Percentiles rank a stretch among this genome's conserved stretches.
Evolutionary conservation across 2,888 invertebrate genomes (phyloP).

Genomic region (Creontiades dilutus): DNA sequence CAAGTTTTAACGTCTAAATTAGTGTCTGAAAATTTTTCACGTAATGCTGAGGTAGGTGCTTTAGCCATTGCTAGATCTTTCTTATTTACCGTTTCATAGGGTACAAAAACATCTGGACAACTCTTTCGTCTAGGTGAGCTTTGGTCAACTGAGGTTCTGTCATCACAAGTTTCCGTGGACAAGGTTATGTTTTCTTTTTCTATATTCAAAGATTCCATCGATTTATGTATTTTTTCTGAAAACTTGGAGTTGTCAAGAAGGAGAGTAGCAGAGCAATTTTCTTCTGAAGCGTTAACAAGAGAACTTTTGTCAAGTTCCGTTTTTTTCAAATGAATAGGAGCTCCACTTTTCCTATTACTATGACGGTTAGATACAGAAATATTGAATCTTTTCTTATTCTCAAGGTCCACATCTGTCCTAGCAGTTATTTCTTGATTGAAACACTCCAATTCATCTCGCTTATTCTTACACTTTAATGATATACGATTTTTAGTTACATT

Average conservation of each 20-base stretch:
- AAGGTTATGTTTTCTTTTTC: constrained; percentile 45
- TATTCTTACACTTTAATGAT: background rate
- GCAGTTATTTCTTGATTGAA: background rate
- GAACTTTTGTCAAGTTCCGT: background rate
- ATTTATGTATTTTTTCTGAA: background rate
- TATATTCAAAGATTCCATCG: constrained; percentile 26
- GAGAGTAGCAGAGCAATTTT: background rate
- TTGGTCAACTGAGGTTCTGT: background rate
- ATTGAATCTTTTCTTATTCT: background rate
- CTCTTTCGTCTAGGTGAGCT: background rate
- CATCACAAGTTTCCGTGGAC: background rate
- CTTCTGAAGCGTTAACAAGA: background rate
- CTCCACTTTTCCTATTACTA: background rate
- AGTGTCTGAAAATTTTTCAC: background rate
- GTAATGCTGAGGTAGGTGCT: background rate
- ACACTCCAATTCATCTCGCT: background rate
- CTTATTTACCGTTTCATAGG: background rate
- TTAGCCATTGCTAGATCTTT: background rate
- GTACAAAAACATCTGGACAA: constrained; percentile 5
- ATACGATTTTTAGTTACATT: background rate
- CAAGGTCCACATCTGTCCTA: background rate
- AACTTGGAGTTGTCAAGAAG: background rate
- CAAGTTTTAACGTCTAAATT: background rate
- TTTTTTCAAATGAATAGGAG: background rate
- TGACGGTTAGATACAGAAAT: background rate